Percentiles rank a stretch among this genome's conserved stretches.
Evolutionary conservation across 2,888 invertebrate genomes (phyloP).

Genomic region (Apamea sordens): DNA sequence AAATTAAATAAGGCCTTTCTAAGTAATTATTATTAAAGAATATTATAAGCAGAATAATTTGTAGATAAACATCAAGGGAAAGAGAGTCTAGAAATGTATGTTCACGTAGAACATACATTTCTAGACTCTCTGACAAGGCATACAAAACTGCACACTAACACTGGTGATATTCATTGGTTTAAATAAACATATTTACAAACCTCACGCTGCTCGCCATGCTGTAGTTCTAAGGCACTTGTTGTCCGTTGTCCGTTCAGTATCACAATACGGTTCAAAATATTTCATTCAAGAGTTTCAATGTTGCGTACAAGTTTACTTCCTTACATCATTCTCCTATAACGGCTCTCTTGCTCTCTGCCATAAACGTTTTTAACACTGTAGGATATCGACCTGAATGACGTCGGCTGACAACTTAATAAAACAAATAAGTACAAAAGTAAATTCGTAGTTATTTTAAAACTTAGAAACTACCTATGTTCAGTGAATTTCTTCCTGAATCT

Average conservation of each 20-base stretch:
- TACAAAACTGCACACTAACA: slow-evolving; percentile 1
- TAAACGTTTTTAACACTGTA: not conserved
- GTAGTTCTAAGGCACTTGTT: slow-evolving; percentile 30
- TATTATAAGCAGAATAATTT: slow-evolving; percentile 4
- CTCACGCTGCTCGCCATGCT: slow-evolving; percentile 70
- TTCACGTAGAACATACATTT: slow-evolving; percentile 1
- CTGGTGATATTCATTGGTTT: not conserved
- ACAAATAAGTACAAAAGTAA: slow-evolving; percentile 35
- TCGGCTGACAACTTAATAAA: slow-evolving; percentile 23
- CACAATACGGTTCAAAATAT: slow-evolving; percentile 33
- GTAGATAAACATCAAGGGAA: slow-evolving; percentile 3
- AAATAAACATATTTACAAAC: slow-evolving; percentile 59
- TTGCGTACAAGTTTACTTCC: slow-evolving; percentile 49
- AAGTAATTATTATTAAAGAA: not conserved
- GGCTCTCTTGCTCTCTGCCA: not conserved
- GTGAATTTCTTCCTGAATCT: not conserved
- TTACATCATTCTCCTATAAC: slow-evolving; percentile 64
- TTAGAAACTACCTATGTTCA: not conserved
- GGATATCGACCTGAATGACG: not conserved
- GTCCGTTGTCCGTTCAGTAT: slow-evolving; percentile 20
- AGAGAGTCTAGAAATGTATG: too few species aligned
- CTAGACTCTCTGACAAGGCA: slow-evolving; percentile 7
- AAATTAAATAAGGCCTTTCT: not conserved
- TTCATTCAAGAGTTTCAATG: slow-evolving; percentile 28
- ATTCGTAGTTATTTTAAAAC: slow-evolving; percentile 1